Evolutionary conservation across 2,113 vertebrate species (phyloP).

Genomic region (Oriolus oriolus): DNA sequence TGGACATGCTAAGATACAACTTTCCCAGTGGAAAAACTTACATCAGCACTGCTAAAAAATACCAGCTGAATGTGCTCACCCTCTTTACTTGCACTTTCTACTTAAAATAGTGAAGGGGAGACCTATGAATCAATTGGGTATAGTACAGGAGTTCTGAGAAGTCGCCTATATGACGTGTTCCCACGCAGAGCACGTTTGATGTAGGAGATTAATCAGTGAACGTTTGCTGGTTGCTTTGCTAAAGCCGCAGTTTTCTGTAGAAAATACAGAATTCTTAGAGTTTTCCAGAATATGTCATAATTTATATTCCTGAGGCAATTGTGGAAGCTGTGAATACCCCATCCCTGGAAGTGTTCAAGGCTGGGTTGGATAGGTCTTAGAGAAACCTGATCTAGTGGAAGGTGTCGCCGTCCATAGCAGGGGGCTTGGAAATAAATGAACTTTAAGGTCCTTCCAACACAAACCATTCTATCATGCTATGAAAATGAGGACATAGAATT

Average conservation of each 20-base stretch:
- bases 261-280: background rate
- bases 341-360: background rate
- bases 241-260: background rate
- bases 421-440: background rate
- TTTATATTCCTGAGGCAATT: background rate
- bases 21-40: background rate
- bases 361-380: background rate
- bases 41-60: background rate
- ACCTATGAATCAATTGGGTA: background rate
- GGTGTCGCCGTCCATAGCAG: background rate
- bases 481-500: background rate
- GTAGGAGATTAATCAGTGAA: background rate
- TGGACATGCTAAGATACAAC: background rate
- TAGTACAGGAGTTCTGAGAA: background rate
- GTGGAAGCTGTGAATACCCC: background rate
- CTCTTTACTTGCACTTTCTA: background rate
- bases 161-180: rapidly evolving
- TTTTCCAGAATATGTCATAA: background rate
- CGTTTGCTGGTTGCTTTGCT: background rate
- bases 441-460: background rate
- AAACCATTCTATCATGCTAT: background rate
- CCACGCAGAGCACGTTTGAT: rapidly evolving
- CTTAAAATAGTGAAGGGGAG: background rate
- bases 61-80: background rate
- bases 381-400: background rate